Percentiles rank a stretch among this genome's conserved stretches.
phyloP scores from a whole-genome alignment of 2,113 vertebrate species.

The Myrmecophaga tridactyla region DNA sequence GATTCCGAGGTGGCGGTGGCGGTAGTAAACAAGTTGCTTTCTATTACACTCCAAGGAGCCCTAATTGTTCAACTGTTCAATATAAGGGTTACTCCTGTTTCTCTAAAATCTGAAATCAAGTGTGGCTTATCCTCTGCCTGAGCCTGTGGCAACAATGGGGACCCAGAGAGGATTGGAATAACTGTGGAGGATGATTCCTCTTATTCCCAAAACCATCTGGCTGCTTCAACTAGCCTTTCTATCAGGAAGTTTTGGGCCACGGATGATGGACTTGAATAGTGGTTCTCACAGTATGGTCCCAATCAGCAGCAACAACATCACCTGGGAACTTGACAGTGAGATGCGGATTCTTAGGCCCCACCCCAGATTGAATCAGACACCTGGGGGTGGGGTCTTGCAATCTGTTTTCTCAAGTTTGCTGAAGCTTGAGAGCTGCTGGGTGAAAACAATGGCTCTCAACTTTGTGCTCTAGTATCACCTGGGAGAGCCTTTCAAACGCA shows the following conservation, averaged over 20 bases:
- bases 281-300: neutral
- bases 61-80: neutral
- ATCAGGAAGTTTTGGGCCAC: neutral
- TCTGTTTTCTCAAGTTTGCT: neutral
- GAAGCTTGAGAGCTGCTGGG: neutral
- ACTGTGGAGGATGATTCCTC: neutral
- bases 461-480: neutral
- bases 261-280: neutral
- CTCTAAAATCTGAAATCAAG: neutral
- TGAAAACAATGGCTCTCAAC: neutral
- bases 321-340: neutral
- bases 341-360: neutral
- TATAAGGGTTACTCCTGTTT: neutral
- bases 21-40: neutral
- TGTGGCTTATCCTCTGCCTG: neutral
- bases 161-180: neutral
- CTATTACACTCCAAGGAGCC: neutral
- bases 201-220: neutral
- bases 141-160: neutral
- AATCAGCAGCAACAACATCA: neutral
- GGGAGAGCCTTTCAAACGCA: neutral
- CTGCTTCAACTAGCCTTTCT: neutral
- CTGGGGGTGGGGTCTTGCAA: neutral
- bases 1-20: too few species aligned
- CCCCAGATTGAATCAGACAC: neutral